Evolutionary conservation across 2,888 invertebrate genomes (phyloP), one percentile per base, ranked within the genome.

Genomic region (Athripsodes cinereus): DNA sequence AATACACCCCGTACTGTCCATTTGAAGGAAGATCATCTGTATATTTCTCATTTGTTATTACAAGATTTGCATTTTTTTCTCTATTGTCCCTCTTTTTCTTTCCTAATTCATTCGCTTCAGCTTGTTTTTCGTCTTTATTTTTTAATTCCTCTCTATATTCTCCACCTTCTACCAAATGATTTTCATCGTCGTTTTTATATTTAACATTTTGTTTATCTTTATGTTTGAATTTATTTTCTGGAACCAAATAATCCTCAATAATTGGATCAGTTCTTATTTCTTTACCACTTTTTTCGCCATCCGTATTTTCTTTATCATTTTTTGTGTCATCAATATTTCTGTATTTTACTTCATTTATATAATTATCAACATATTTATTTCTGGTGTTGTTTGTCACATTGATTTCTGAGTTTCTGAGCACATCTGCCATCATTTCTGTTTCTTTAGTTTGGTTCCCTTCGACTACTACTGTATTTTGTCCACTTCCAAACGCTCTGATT

Each of bases 101-200:
- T 22, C 31, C 19, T 6, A 13, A 18, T 40, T 35, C 21, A 53
- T 21, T 35, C 49, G 21, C 35, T 53, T 53, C 6, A 47, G n/a
- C n/a, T n/a, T n/a, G n/a, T n/a, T 21, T 18, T 19, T 35, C 16
- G 49, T 21, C 52, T 52, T 16, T 13, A 49, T 13, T 55, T 50
- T 31, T 22, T 52, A 31, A 57, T n/a, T 40, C 40, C 8, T 40
- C 13, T 13, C 2, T 8, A 40, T 16, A 16, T n/a, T 16, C 16
- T 74, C 76, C 20, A 47, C 5, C 47, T n/a, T 47, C 47, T 19
- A 8, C 40, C 2, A 40, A 3, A 40, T 3, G 5, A 8, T 40
- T 13, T 16, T 3, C 16, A 2, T 40, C 40, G 13, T 8, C 40
- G 13, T 40, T 13, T 13, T 40, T 40, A 8, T n/a, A 3, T 8